Percentiles rank a stretch among this genome's conserved stretches.
Conservation (phyloP, 1,140 invertebrate species). For the Wasmannia auropunctata region DNA sequence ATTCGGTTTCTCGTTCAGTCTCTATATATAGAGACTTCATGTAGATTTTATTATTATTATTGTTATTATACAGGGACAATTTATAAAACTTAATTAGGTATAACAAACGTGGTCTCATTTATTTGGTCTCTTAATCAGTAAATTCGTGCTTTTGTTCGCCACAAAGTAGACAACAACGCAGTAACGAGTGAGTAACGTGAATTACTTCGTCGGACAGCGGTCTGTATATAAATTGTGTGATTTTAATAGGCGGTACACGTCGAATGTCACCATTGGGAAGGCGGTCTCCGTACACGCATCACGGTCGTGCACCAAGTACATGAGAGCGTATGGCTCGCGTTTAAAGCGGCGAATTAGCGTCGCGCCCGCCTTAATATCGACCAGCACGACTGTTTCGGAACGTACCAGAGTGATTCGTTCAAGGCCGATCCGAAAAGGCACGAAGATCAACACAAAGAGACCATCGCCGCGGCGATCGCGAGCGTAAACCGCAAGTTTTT, state of each 20-base stretch:
- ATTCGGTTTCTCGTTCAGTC: too few species aligned
- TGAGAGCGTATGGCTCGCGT: conserved; percentile 74
- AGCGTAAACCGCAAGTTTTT: conserved; percentile 14
- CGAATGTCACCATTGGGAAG: conserved; percentile 77
- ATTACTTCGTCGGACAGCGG: conserved; percentile 13
- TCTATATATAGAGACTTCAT: too few species aligned
- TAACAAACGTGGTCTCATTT: background rate
- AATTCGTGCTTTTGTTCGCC: background rate
- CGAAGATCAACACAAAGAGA: background rate
- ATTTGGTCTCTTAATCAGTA: background rate
- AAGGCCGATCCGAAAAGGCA: conserved; percentile 52
- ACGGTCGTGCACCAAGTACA: conserved; percentile 72
- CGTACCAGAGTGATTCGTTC: conserved; percentile 37
- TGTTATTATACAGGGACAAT: background rate
- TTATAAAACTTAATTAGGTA: background rate
- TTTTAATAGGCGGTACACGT: conserved; percentile 77
- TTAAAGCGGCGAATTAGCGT: conserved; percentile 78
- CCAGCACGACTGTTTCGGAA: conserved; percentile 59
- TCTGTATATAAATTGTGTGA: conserved; percentile 54
- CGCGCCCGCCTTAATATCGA: conserved; percentile 65
- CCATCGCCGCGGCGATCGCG: conserved; percentile 2
- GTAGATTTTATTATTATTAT: too few species aligned
- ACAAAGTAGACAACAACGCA: conserved; percentile 17
- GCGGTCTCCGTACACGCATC: conserved; percentile 75
- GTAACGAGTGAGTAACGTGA: background rate